Conservation (phyloP, 2,797 vertebrate genomes). For the Coreius guichenoti region DNA sequence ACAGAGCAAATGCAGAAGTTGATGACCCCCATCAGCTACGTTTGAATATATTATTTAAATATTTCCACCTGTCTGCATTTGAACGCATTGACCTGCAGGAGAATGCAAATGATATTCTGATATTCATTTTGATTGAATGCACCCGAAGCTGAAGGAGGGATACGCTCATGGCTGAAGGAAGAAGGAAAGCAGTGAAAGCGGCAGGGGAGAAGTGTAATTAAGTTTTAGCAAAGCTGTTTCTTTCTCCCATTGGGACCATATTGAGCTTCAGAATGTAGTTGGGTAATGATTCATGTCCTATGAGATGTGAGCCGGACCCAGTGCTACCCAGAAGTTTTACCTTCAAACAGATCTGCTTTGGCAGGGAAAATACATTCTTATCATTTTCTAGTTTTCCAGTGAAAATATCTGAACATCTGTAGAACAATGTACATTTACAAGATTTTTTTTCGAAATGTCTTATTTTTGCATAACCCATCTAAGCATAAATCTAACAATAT, state of each 20-base stretch:
- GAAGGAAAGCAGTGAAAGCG: conserved; percentile 4
- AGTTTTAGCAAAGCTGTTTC: conserved; percentile 31
- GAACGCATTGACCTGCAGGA: conserved; percentile 7
- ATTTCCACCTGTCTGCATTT: not conserved
- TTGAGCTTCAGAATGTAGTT: conserved; percentile 17
- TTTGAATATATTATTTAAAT: not conserved
- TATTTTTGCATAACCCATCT: not conserved
- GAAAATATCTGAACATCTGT: not conserved
- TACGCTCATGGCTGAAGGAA: conserved; percentile 10
- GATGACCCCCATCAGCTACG: not conserved
- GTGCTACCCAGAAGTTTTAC: conserved; percentile 11
- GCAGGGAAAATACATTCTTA: not conserved
- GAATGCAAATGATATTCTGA: not conserved
- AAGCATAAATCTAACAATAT: not conserved
- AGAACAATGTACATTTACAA: not conserved
- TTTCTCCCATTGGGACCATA: conserved; percentile 7
- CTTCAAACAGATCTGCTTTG: conserved; percentile 22
- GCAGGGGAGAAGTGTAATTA: conserved; percentile 35
- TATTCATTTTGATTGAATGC: conserved; percentile 20
- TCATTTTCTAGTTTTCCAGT: not conserved
- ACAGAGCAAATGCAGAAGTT: not conserved
- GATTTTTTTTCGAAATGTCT: no score
- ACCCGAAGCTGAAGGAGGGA: not conserved
- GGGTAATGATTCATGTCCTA: conserved; percentile 37
- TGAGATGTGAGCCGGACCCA: not conserved